Conservation (phyloP, 2,797 vertebrate genomes). For the Decapterus maruadsi region DNA sequence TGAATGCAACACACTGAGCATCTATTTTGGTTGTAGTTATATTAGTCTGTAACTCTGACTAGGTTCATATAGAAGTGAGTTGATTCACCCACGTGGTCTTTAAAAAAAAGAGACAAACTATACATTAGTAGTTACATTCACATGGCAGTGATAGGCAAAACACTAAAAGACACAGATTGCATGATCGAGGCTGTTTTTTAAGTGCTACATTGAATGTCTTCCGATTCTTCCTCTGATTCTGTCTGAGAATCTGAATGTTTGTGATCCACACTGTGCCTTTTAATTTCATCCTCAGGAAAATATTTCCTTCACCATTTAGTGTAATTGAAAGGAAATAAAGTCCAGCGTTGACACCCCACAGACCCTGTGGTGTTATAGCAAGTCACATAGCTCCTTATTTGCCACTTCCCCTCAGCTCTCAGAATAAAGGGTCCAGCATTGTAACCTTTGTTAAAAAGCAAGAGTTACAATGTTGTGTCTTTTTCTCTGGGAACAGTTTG, state of each 20-base stretch:
- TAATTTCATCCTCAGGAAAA: conserved; percentile 33
- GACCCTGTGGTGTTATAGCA: conserved; percentile 81
- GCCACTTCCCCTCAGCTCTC: conserved; percentile 32
- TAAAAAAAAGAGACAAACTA: conserved; percentile 49
- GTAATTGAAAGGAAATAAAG: conserved; percentile 41
- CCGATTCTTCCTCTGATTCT: conserved; percentile 6
- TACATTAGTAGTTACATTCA: conserved; percentile 71
- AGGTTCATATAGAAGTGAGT: conserved; percentile 38
- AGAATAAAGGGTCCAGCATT: conserved; percentile 46
- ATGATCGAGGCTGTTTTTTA: conserved; percentile 58
- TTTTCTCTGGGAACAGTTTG: conserved; percentile 25
- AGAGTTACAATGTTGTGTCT: conserved; percentile 40
- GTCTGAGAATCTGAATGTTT: conserved; percentile 46
- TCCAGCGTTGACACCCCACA: conserved; percentile 79
- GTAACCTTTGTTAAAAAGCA: conserved; percentile 34
- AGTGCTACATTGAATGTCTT: conserved; percentile 77
- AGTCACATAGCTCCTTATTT: conserved; percentile 67
- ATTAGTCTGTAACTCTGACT: conserved; percentile 38
- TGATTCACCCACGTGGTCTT: conserved; percentile 38
- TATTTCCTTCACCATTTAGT: conserved; percentile 45
- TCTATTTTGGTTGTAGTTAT: conserved; percentile 13
- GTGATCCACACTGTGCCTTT: conserved; percentile 47
- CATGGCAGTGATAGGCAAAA: conserved; percentile 76
- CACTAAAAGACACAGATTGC: conserved; percentile 53
- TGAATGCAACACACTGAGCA: conserved; percentile 18